A percentile compares a stretch with the other conserved stretches of the same genome.
These are phyloP conservation scores for Bungarus multicinctus DNA, from an alignment of 2,113 vertebrate genomes.

Conservation along the genomic window DNA sequence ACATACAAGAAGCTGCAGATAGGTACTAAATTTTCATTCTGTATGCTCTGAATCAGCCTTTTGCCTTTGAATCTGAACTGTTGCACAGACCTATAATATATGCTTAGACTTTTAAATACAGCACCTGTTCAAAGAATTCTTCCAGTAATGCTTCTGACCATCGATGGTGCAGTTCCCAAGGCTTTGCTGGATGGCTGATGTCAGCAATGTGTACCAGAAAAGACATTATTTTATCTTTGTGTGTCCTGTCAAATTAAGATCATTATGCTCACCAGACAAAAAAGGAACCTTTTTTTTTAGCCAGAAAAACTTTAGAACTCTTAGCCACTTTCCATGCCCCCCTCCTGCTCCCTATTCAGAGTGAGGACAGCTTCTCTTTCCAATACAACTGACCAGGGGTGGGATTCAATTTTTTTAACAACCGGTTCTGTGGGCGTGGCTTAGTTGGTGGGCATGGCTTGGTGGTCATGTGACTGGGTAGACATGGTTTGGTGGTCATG, in stretches of 20 bases:
- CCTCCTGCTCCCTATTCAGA: neutral
- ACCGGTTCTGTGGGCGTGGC: no score
- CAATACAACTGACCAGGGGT: neutral
- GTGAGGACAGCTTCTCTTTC: neutral
- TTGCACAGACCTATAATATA: neutral
- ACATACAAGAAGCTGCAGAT: neutral
- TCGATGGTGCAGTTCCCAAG: neutral
- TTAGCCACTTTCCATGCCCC: neutral
- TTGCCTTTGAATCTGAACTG: neutral
- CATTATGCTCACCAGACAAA: neutral
- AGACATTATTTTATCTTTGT: neutral
- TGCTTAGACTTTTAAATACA: neutral
- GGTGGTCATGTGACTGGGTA: no score
- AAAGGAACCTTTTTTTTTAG: neutral
- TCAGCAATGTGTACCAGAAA: constrained; percentile 10
- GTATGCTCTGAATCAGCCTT: neutral
- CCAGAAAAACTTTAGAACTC: neutral
- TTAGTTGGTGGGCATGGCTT: no score
- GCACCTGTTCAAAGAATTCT: constrained; percentile 26
- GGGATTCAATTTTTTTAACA: no score
- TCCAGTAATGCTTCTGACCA: constrained; percentile 2
- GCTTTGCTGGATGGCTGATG: constrained; percentile 11
- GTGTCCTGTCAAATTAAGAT: neutral
- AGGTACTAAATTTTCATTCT: neutral
- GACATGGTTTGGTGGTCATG: no score